Evolutionary conservation across 2,797 vertebrate genomes (phyloP).

Genomic region (Cottoperca gobio): DNA sequence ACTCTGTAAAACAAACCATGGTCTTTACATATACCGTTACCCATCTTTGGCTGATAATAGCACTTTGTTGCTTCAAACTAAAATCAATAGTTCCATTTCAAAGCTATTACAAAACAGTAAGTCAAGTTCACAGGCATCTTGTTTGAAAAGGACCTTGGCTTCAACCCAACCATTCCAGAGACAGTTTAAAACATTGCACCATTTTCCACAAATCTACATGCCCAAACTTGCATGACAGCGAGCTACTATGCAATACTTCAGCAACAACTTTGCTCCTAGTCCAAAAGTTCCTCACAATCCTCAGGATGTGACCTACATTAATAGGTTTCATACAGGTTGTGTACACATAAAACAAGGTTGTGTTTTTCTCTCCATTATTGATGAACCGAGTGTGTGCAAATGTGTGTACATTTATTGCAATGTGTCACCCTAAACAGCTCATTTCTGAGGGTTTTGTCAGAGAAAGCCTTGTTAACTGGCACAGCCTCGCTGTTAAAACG

Average conservation of each 20-base stretch:
- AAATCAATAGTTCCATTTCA: conserved; percentile 48
- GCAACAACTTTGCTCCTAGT: conserved; percentile 5
- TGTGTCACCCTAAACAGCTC: conserved; percentile 7
- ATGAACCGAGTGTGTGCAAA: neutral
- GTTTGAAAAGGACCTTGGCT: conserved; percentile 9
- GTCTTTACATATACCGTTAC: conserved; percentile 32
- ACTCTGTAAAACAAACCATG: conserved; percentile 8
- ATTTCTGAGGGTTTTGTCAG: conserved; percentile 4
- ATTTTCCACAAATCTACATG: conserved; percentile 53
- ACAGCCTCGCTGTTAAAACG: conserved; percentile 32
- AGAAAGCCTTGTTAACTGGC: conserved; percentile 8
- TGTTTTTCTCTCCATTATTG: neutral
- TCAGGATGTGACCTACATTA: conserved; percentile 18
- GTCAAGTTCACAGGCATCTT: neutral
- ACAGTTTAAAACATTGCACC: conserved; percentile 21
- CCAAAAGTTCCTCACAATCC: conserved; percentile 21
- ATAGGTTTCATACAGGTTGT: neutral
- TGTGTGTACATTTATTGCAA: neutral
- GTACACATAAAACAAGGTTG: neutral
- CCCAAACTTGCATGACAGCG: conserved; percentile 48
- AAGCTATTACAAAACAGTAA: conserved; percentile 25
- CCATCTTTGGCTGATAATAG: conserved; percentile 31
- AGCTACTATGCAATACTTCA: conserved; percentile 19
- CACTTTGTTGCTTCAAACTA: conserved; percentile 28
- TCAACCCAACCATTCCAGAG: conserved; percentile 28